These are phyloP conservation scores for Ganaspis sp. DNA, from an alignment of 1,140 invertebrate genomes.

Conservation along the genomic window DNA sequence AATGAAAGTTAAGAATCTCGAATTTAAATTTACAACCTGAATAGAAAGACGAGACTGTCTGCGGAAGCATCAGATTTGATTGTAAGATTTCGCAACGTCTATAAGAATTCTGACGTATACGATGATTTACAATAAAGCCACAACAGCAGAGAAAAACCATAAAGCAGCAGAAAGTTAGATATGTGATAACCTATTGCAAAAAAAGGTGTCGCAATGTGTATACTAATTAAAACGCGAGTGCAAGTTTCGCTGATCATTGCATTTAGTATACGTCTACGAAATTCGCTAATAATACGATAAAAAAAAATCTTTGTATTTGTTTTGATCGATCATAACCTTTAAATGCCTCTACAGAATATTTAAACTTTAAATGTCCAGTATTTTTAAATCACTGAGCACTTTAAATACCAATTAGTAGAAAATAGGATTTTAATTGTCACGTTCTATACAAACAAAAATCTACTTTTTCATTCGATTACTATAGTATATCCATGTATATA, in stretches of 20 bases:
- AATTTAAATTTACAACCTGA: not conserved
- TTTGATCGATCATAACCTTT: no score
- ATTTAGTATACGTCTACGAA: not conserved
- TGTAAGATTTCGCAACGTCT: not conserved
- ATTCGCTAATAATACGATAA: not conserved
- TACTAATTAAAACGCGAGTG: not conserved
- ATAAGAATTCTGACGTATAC: not conserved
- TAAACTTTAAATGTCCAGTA: no score
- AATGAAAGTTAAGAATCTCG: not conserved
- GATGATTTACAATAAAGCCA: not conserved
- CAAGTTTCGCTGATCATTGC: not conserved
- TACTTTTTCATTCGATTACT: no score
- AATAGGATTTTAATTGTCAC: no score
- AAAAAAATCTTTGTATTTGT: no score
- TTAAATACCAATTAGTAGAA: no score
- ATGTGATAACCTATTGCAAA: slow-evolving; percentile 10
- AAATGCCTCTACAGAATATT: no score
- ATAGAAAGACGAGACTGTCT: slow-evolving; percentile 4
- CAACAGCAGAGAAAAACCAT: not conserved
- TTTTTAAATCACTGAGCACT: no score
- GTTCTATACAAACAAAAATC: no score
- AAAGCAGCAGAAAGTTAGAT: not conserved
- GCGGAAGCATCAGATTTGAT: not conserved
- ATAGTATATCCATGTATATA: no score
- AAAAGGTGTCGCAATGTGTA: not conserved